phyloP scores from a whole-genome alignment of 2,113 vertebrate species.

The Charadrius vociferus region DNA sequence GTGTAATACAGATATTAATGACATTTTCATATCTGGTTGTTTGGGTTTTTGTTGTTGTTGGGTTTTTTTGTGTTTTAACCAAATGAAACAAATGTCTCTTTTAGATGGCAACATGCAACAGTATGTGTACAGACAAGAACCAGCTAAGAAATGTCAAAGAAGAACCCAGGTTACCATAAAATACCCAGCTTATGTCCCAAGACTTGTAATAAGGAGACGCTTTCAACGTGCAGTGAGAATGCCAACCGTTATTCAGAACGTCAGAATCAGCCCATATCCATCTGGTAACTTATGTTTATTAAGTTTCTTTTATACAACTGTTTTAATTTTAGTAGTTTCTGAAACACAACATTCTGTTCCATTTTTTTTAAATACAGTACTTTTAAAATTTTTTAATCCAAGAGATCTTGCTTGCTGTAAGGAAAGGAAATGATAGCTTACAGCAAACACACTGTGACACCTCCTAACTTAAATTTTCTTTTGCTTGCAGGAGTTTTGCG shows the following conservation, averaged over 20 bases:
- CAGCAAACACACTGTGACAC: not conserved
- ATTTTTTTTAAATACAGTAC: not conserved
- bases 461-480: not conserved
- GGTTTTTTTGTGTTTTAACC: not conserved
- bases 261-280: constrained; percentile 54
- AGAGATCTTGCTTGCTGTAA: not conserved
- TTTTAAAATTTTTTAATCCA: not conserved
- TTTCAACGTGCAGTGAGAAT: constrained; percentile 53
- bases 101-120: constrained; percentile 88
- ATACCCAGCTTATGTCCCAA: constrained; percentile 53
- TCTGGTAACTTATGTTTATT: not conserved
- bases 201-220: constrained; percentile 61
- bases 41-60: not conserved
- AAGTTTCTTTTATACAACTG: not conserved
- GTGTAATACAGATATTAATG: accelerated
- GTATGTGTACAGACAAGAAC: constrained; percentile 86
- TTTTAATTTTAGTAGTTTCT: not conserved
- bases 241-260: constrained; percentile 17
- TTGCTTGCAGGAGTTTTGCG: constrained; percentile 74
- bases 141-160: constrained; percentile 75
- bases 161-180: constrained; percentile 50
- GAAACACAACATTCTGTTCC: not conserved
- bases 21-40: not conserved
- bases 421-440: not conserved
- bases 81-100: not conserved